Evolutionary conservation across 2,113 vertebrate species (phyloP).

Genomic region (Clupea harengus): DNA sequence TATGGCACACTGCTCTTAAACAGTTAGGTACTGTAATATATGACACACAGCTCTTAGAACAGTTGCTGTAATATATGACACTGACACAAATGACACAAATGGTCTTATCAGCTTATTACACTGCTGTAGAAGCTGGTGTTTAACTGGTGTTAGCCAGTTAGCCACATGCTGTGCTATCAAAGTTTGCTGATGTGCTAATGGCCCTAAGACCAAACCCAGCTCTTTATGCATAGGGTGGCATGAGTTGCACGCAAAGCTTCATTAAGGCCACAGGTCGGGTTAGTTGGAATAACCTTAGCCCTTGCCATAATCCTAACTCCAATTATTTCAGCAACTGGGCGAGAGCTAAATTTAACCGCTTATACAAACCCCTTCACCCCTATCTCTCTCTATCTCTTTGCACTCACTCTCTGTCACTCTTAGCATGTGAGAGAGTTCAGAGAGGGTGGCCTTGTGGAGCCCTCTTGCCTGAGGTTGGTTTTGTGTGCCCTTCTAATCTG

Average conservation of each 20-base stretch:
- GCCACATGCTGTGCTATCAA: background rate
- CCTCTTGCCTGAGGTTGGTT: background rate
- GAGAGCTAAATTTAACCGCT: background rate
- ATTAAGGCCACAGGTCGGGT: background rate
- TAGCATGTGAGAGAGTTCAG: background rate
- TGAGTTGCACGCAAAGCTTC: background rate
- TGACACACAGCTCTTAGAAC: too few relatives aligned
- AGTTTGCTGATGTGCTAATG: background rate
- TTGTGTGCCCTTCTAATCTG: background rate
- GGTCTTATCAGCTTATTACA: background rate
- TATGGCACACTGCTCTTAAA: too few relatives aligned
- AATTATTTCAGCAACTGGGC: conserved; percentile 1
- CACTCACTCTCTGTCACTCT: background rate
- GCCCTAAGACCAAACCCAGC: background rate
- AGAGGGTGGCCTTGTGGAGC: background rate
- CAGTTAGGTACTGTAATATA: too few relatives aligned
- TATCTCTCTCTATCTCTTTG: background rate
- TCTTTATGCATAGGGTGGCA: background rate
- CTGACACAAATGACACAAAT: too few relatives aligned
- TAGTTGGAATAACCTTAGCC: background rate
- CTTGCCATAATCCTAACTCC: background rate
- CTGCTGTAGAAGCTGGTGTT: background rate
- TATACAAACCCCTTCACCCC: background rate
- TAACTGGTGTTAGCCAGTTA: background rate
- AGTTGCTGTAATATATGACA: too few relatives aligned